Evolutionary conservation across 2,797 vertebrate species (phyloP).

Genomic region (Danio aesculapii): DNA sequence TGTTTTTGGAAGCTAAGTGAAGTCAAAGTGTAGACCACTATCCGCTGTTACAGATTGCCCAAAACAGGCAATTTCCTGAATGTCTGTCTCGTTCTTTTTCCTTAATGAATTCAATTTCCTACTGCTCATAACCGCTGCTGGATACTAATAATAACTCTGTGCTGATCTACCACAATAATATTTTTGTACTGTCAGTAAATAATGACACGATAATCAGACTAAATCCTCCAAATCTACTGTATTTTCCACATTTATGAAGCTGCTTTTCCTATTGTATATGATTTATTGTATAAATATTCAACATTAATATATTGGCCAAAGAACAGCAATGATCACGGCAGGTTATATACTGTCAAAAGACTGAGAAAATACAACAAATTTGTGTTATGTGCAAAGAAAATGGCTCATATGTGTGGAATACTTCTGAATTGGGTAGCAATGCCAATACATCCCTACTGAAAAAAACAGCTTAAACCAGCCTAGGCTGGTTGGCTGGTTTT

Average conservation of each 20-base stretch:
- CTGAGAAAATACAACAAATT: too few species aligned
- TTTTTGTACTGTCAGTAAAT: not conserved
- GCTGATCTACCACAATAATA: not conserved
- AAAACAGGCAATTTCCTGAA: slow-evolving; percentile 18
- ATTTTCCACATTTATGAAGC: not conserved
- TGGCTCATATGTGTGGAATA: too few species aligned
- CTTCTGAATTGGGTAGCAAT: too few species aligned
- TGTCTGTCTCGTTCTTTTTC: not conserved
- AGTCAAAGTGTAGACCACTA: not conserved
- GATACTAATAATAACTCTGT: not conserved
- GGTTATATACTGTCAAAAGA: too few species aligned
- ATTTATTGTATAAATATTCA: too few species aligned
- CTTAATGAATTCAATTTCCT: slow-evolving; percentile 19
- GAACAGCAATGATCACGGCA: too few species aligned
- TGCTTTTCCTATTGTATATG: not conserved
- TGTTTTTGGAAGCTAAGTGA: not conserved
- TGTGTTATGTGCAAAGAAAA: too few species aligned
- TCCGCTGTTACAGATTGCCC: not conserved
- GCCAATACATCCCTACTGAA: too few species aligned
- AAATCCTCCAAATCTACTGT: not conserved
- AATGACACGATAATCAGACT: not conserved
- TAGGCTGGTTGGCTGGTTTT: too few species aligned
- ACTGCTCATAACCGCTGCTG: not conserved
- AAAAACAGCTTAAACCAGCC: too few species aligned
- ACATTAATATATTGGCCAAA: too few species aligned